Evolutionary conservation across 2,888 invertebrate genomes (phyloP), one percentile per base, ranked within the genome.

Genomic region (Volucella zonaria): DNA sequence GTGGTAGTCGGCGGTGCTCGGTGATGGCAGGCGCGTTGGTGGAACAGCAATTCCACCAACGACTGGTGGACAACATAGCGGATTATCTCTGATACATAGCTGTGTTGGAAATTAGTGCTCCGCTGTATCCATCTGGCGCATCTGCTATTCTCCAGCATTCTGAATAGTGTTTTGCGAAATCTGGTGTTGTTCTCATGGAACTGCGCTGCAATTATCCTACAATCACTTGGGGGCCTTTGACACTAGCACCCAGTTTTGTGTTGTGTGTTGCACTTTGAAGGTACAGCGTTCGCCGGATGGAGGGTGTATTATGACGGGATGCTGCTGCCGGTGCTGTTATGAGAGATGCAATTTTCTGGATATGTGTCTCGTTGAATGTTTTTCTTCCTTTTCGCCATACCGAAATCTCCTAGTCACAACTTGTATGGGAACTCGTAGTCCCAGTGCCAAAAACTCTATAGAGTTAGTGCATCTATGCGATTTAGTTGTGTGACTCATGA

Each of bases 61-160:
- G 75, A 64, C 70, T 73, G 31, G 71, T 81, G 81, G 81, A 85
- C 85, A 85, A 85, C 76, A 85, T 81, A 85, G 81, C 85, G 85
- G 85, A 85, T 85, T 85, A 85, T 85, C 85, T 85, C 31, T 31
- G 31, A 31, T 31, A 31, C 81, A 85, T 85, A 81, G 85, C 81
- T 77, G 81, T 76, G 77, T 73, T 85, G 85, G 73, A 85, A 85
- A 85, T 85, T 85, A 85, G 85, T 85, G 81, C 42, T 73, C 81
- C 73, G 68, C 76, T 85, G 73, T 85, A 76, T 73, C 56, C 71
- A 31, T 31, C 66, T 64, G 79, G 42, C 61, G 66, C 79, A 79
- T 79, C 75, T 85, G 76, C 67, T 61, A 80, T 75, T 78, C 82
- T 82, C 71, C 49, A 66, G 56, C 43, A 59, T 70, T 70, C 49